phyloP scores from a whole-genome alignment of 2,113 vertebrate species.

The Pseudorectes ferrugineus region DNA sequence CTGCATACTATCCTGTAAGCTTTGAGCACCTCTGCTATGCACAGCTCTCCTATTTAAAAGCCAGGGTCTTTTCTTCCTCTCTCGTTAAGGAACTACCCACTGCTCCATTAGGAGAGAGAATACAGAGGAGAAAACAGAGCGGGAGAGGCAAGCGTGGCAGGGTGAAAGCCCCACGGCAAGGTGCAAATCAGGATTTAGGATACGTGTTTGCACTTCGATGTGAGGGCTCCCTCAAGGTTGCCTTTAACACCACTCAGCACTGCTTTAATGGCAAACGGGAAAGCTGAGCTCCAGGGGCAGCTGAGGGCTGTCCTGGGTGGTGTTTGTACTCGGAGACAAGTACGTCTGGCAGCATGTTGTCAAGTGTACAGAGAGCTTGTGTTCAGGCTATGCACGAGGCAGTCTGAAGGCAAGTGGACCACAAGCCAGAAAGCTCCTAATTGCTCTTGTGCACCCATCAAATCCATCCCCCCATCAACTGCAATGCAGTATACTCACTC shows the following conservation, averaged over 20 bases:
- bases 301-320: not conserved
- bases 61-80: not conserved
- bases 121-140: not conserved
- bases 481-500: not conserved
- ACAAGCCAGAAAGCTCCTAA: not conserved
- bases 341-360: not conserved
- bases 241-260: not conserved
- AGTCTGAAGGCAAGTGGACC: not conserved
- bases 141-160: not conserved
- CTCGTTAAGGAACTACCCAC: rapidly evolving
- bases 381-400: rapidly evolving
- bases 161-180: not conserved
- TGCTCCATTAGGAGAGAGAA: not conserved
- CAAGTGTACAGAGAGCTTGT: not conserved
- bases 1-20: not conserved
- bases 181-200: not conserved
- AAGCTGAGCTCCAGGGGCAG: not conserved
- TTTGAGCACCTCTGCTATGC: not conserved
- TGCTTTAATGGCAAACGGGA: not conserved
- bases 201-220: not conserved
- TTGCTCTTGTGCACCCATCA: not conserved
- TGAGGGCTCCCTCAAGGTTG: not conserved
- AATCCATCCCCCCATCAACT: not conserved
- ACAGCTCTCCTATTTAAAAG: not conserved
- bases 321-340: not conserved